Conservation (phyloP, 1,140 invertebrate species). For the Drosophila nebulosa region DNA sequence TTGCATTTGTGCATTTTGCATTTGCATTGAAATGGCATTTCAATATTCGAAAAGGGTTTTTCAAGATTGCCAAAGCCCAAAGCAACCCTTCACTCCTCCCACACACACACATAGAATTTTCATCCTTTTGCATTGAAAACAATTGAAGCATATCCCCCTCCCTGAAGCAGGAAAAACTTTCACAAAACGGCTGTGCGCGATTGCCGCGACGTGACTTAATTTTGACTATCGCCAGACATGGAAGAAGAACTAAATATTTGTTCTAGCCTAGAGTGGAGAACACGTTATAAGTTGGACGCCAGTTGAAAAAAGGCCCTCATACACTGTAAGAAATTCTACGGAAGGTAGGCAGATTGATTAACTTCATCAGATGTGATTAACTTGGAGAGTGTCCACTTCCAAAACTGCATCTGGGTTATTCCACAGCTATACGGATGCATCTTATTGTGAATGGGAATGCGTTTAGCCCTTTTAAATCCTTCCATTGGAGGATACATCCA, state of each 20-base stretch:
- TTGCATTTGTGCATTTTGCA: conserved; percentile 48
- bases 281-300: not conserved
- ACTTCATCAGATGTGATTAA: no score
- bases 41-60: conserved; percentile 62
- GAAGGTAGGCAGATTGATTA: no score
- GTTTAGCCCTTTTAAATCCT: no score
- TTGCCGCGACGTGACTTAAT: conserved; percentile 79
- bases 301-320: not conserved
- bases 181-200: conserved; percentile 65
- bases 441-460: no score
- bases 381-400: no score
- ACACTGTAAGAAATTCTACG: not conserved
- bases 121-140: not conserved
- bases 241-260: conserved; percentile 54
- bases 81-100: conserved; percentile 13
- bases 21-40: conserved; percentile 78
- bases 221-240: conserved; percentile 61
- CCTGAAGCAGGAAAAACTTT: conserved; percentile 35
- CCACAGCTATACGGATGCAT: no score
- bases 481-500: no score
- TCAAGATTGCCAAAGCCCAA: conserved; percentile 53
- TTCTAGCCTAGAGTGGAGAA: conserved; percentile 3
- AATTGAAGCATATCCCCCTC: not conserved
- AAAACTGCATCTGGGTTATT: no score
- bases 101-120: not conserved